Evolutionary conservation across 2,113 vertebrate species (phyloP).

Genomic region (Melanerpes aurifrons): DNA sequence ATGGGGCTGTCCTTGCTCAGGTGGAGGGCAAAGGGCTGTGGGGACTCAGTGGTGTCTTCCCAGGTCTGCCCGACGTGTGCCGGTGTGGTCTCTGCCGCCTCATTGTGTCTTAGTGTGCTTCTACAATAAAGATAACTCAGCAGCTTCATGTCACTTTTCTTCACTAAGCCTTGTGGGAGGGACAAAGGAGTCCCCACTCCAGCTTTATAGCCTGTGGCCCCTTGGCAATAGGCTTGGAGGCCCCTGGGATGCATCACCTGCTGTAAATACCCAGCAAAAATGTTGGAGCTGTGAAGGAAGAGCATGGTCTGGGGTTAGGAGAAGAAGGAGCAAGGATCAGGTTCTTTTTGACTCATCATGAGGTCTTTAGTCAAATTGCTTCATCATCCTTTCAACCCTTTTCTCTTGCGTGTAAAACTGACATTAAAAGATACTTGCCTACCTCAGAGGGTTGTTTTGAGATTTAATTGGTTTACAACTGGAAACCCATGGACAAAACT

Average conservation of each 20-base stretch:
- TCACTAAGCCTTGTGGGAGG: neutral
- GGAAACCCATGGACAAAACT: neutral
- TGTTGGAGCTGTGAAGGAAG: neutral
- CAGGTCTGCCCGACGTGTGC: neutral
- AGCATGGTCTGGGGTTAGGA: neutral
- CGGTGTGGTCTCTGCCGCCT: neutral
- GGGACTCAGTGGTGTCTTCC: neutral
- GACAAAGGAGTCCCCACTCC: neutral
- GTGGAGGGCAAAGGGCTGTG: neutral
- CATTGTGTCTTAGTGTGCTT: slow-evolving; percentile 15
- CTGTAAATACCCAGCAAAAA: neutral
- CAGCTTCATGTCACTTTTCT: slow-evolving; percentile 45
- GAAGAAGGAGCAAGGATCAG: neutral
- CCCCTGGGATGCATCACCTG: neutral
- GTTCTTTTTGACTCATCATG: neutral
- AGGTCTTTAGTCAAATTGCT: neutral
- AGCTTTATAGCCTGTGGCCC: rapidly evolving
- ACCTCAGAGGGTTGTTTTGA: slow-evolving; percentile 59
- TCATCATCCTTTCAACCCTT: neutral
- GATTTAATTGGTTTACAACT: slow-evolving; percentile 7
- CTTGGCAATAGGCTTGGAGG: neutral
- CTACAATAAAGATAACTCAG: slow-evolving; percentile 64
- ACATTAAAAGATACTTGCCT: slow-evolving; percentile 53
- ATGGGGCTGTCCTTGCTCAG: neutral
- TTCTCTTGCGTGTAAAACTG: neutral